These are phyloP conservation scores for Abscondita cerata DNA, from an alignment of 2,888 invertebrate species.

Conservation along the genomic window DNA sequence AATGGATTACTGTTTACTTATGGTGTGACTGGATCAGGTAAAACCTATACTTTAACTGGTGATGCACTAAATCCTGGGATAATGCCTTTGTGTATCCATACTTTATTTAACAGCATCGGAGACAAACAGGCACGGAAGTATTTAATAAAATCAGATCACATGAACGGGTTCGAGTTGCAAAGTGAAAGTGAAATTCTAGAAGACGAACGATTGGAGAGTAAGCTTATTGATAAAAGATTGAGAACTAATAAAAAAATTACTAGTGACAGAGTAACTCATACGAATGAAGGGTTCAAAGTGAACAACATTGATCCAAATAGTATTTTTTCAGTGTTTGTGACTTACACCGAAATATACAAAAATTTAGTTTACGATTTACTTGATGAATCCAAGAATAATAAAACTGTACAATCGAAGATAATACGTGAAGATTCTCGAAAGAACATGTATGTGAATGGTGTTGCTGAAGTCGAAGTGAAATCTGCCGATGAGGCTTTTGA, in stretches of 20 bases:
- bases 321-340: slow-evolving; percentile 57
- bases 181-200: slow-evolving; percentile 86
- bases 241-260: slow-evolving; percentile 14
- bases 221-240: slow-evolving; percentile 31
- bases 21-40: slow-evolving; percentile 96
- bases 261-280: slow-evolving; percentile 44
- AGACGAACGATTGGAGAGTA: slow-evolving; percentile 59
- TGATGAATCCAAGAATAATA: slow-evolving; percentile 76
- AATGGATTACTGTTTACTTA: slow-evolving; percentile 96
- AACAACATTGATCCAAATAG: slow-evolving; percentile 80
- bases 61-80: slow-evolving; percentile 79
- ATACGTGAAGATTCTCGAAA: slow-evolving; percentile 85
- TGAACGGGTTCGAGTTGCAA: slow-evolving; percentile 94
- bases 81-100: slow-evolving; percentile 87
- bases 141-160: slow-evolving; percentile 90
- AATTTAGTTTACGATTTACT: slow-evolving; percentile 93
- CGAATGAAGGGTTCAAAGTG: slow-evolving; percentile 62
- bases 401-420: slow-evolving; percentile 84
- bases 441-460: slow-evolving; percentile 94
- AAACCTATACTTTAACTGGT: slow-evolving; percentile 95
- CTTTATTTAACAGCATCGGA: slow-evolving; percentile 90
- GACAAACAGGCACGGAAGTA: slow-evolving; percentile 86
- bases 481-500: slow-evolving; percentile 94
- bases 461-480: slow-evolving; percentile 92
- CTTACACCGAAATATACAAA: slow-evolving; percentile 45